These are phyloP conservation scores for Anolis sagrei DNA, from an alignment of 2,113 vertebrate species.

Conservation along the genomic window DNA sequence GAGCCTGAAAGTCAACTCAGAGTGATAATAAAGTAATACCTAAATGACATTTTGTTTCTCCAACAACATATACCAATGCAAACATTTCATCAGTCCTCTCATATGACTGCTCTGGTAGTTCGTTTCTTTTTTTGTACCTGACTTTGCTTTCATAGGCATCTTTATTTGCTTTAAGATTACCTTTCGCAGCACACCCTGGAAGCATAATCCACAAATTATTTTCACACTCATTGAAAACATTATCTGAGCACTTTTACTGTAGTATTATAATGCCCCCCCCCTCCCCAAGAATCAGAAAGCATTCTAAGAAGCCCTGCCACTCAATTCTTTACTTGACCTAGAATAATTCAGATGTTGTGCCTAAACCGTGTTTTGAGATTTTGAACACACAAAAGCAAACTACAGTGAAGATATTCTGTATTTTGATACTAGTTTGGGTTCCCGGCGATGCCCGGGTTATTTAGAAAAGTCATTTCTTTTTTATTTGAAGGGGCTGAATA, in stretches of 20 bases:
- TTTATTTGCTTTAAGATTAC: neutral
- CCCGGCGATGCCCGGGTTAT: too few relatives aligned
- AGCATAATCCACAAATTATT: constrained; percentile 1
- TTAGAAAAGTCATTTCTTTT: too few relatives aligned
- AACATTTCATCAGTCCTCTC: neutral
- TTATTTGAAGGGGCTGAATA: too few relatives aligned
- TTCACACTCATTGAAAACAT: neutral
- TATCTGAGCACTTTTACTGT: neutral
- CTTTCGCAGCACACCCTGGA: neutral
- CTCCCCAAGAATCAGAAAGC: neutral
- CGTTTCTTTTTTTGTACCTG: constrained; percentile 9
- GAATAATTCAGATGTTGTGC: neutral
- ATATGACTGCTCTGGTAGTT: constrained; percentile 11
- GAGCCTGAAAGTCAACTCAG: constrained; percentile 68
- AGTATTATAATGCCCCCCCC: neutral
- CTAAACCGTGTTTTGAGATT: neutral
- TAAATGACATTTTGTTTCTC: constrained; percentile 50
- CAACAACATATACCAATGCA: constrained; percentile 25
- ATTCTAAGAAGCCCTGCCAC: neutral
- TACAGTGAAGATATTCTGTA: too few relatives aligned
- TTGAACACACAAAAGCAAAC: neutral
- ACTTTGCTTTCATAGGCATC: neutral
- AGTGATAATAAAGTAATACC: constrained; percentile 50
- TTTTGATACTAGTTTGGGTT: too few relatives aligned
- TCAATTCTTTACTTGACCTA: neutral